Percentiles rank a stretch among this genome's conserved stretches.
These are phyloP conservation scores for Dermochelys coriacea DNA, from an alignment of 2,797 vertebrate genomes.

Conservation along the genomic window DNA sequence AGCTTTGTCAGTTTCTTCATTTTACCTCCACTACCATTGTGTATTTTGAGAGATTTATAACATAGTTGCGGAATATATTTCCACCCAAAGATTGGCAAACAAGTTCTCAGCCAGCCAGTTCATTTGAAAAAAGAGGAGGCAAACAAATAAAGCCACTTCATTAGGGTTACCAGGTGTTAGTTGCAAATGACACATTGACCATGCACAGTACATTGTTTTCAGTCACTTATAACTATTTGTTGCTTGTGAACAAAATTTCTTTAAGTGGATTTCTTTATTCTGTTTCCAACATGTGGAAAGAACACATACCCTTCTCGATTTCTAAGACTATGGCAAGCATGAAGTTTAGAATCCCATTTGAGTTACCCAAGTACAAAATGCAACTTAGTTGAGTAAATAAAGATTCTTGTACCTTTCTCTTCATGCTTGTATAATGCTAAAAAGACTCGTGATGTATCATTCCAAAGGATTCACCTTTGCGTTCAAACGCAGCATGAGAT, in stretches of 20 bases:
- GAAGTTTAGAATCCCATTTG: fast-evolving
- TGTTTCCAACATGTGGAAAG: not conserved
- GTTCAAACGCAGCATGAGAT: fast-evolving
- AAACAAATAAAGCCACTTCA: fast-evolving
- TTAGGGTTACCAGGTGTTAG: not conserved
- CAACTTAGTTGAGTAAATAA: fast-evolving
- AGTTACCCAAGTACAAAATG: too few relatives aligned
- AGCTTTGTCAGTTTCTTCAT: not conserved
- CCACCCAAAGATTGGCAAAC: not conserved
- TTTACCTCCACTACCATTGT: not conserved
- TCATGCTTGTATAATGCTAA: fast-evolving
- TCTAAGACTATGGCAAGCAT: fast-evolving
- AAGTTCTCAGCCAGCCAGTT: not conserved
- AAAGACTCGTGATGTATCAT: fast-evolving
- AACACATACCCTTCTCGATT: not conserved
- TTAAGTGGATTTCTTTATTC: not conserved
- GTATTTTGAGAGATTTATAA: not conserved
- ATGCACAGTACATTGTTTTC: not conserved
- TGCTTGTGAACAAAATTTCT: not conserved
- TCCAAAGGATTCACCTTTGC: not conserved
- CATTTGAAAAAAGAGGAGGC: not conserved
- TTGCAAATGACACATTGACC: not conserved
- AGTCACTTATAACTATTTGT: fast-evolving
- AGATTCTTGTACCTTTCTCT: not conserved
- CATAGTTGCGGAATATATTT: not conserved